Evolutionary conservation across 2,888 invertebrate species (phyloP).

Genomic region (Allophyes oxyacanthae): DNA sequence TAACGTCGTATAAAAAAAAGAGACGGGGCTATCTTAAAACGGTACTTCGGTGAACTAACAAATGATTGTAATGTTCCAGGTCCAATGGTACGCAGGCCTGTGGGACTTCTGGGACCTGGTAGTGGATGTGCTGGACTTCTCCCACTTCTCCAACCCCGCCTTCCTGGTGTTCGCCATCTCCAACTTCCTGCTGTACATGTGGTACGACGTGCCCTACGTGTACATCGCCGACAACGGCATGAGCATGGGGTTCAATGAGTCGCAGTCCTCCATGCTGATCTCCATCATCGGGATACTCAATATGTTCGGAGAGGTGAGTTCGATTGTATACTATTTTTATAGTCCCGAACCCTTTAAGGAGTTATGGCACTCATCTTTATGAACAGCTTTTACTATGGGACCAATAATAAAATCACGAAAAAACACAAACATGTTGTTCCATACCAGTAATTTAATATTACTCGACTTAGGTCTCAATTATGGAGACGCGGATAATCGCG

Average conservation of each 20-base stretch:
- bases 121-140: slow-evolving; percentile 94
- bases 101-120: slow-evolving; percentile 94
- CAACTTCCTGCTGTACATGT: slow-evolving; percentile 96
- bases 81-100: slow-evolving; percentile 92
- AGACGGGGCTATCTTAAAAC: too few relatives aligned
- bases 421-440: too few relatives aligned
- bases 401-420: too few relatives aligned
- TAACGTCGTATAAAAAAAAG: too few relatives aligned
- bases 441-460: too few relatives aligned
- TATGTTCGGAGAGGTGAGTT: slow-evolving; percentile 95
- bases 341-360: too few relatives aligned
- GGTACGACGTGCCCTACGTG: slow-evolving; percentile 98
- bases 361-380: too few relatives aligned
- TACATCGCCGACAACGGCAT: slow-evolving; percentile 95
- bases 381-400: too few relatives aligned
- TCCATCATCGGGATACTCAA: slow-evolving; percentile 96
- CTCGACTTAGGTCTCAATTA: too few relatives aligned
- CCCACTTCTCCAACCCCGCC: slow-evolving; percentile 92
- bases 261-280: slow-evolving; percentile 94
- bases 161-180: slow-evolving; percentile 95
- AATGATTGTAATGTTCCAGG: slow-evolving; percentile 66
- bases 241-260: slow-evolving; percentile 92
- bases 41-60: too few relatives aligned
- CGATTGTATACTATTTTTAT: too few relatives aligned
- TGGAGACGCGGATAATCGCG: too few relatives aligned